These are phyloP conservation scores for Bungarus multicinctus DNA, from an alignment of 2,113 vertebrate genomes.

Conservation along the genomic window DNA sequence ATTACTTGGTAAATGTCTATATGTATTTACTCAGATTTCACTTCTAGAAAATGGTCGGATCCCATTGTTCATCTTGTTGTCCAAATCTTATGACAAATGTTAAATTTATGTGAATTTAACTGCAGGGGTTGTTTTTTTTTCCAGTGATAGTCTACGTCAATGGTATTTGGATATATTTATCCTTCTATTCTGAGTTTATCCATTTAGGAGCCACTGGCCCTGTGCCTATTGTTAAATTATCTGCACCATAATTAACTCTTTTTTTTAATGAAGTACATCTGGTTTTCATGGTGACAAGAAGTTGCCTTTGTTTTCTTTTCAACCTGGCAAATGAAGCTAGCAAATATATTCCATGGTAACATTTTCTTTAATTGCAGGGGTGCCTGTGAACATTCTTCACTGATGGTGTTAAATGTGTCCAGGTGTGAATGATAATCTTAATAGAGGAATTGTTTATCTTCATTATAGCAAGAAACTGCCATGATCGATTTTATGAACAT, in stretches of 20 bases:
- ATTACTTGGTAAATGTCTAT: background rate
- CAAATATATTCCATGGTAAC: background rate
- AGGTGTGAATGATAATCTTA: slow-evolving; percentile 19
- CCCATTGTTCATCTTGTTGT: background rate
- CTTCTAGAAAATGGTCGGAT: background rate
- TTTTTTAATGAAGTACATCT: slow-evolving; percentile 25
- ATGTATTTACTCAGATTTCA: background rate
- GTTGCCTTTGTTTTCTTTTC: background rate
- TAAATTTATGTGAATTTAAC: background rate
- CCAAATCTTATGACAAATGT: background rate
- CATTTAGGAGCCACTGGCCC: background rate
- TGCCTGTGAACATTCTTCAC: slow-evolving; percentile 8
- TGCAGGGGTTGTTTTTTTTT: background rate
- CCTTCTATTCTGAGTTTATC: background rate
- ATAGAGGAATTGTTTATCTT: slow-evolving; percentile 16
- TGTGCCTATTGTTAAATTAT: slow-evolving; percentile 6
- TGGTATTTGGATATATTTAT: background rate
- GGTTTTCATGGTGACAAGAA: slow-evolving; percentile 1
- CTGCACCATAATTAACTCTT: background rate
- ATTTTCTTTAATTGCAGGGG: slow-evolving; percentile 5
- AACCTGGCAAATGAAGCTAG: slow-evolving; percentile 11
- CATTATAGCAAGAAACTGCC: slow-evolving; percentile 25
- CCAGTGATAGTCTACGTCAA: background rate
- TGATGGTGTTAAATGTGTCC: slow-evolving; percentile 25
- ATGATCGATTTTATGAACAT: slow-evolving; percentile 5